Evolutionary conservation across 2,113 vertebrate species (phyloP).

Genomic region (Pterophyllum scalare): DNA sequence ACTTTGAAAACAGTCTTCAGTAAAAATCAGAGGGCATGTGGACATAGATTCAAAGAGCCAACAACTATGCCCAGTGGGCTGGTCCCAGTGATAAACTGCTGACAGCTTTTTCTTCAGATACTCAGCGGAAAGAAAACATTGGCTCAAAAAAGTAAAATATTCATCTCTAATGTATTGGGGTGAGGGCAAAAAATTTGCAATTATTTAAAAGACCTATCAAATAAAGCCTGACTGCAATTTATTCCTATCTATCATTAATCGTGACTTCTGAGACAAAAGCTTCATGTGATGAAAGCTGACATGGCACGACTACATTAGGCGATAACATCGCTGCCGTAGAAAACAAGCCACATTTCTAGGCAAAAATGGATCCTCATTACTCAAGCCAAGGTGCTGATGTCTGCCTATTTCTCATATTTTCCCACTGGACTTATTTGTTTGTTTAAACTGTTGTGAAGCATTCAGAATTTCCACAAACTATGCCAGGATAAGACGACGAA

Average conservation of each 20-base stretch:
- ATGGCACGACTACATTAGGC: conserved; percentile 17
- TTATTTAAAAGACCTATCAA: conserved; percentile 19
- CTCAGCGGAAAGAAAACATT: not conserved
- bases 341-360: conserved; percentile 39
- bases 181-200: not conserved
- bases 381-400: conserved; percentile 47
- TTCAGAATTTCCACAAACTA: conserved; percentile 64
- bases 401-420: conserved; percentile 49
- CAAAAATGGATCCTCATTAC: conserved; percentile 28
- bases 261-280: conserved; percentile 2
- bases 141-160: not conserved
- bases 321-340: conserved; percentile 39
- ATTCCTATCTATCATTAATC: conserved; percentile 28
- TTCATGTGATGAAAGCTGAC: conserved; percentile 22
- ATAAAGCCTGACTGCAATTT: conserved; percentile 21
- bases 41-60: not conserved
- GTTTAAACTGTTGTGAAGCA: conserved; percentile 54
- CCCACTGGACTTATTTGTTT: conserved; percentile 61
- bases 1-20: not conserved
- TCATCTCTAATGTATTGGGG: not conserved
- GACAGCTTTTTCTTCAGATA: not conserved
- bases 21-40: not conserved
- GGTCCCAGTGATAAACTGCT: not conserved
- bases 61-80: not conserved
- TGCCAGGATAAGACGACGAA: conserved; percentile 62